Evolutionary conservation across 2,888 invertebrate species (phyloP), one percentile per base, ranked within the genome.

Genomic region (Chromoteleia sp.): DNA sequence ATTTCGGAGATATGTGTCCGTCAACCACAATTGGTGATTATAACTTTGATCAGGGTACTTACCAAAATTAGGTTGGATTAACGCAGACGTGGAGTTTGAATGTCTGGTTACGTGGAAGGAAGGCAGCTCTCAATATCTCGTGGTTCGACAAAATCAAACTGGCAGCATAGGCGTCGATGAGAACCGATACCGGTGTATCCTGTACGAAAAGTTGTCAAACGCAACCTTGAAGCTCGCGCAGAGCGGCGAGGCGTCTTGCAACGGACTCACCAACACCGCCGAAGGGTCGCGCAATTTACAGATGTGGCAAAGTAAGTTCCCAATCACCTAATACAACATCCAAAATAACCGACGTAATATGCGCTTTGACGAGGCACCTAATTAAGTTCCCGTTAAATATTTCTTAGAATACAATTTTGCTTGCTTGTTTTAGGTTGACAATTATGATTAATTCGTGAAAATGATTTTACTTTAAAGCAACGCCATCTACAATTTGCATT

Each of bases 91-190:
- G 89, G 96, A 96, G 92, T 91, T 97, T 70, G 94, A 96, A 58
- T 97, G 97, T 90, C 92, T 97, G 73, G 97, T 96, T 0, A 94
- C 94, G 25, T 97, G 97, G 97, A 96, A 96, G 91, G 97, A 97
- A 86, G 96, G 96, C 2, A 96, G 96, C 70, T 95, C 95, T 43
- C 93, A 95, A 65, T 96, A 96, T 90, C 93, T 97, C 58, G 95
- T 97, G 59, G 96, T 96, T 0, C 95, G 97, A 92, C 94, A 97
- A 63, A 96, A 96, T 88, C 96, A 97, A 92, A 95, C 95, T 91
- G 97, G 93, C 33, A 92, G 93, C 33, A 92, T 94, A 48, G 92
- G 94, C n/a, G 94, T 94, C 0, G 95, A 96, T 87, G 96, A 97
- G 88, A 96, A 96, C 85, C 94, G 95, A 61, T 97, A 96, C 92